These are phyloP conservation scores for Tolypeutes matacus DNA, from an alignment of 2,797 vertebrate species.

Conservation along the genomic window DNA sequence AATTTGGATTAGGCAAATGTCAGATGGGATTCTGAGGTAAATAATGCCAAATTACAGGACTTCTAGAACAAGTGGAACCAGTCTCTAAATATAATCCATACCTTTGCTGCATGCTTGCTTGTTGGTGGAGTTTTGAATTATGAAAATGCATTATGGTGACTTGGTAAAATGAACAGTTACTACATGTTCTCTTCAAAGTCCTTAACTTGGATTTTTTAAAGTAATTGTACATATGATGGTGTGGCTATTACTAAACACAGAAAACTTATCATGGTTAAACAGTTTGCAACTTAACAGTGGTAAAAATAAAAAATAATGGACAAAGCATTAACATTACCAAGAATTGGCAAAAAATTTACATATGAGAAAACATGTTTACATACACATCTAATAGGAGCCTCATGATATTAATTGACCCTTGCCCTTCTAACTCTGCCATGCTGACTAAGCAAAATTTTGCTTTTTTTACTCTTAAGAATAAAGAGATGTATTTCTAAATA, in stretches of 20 bases:
- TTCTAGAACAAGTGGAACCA: slow-evolving; percentile 23
- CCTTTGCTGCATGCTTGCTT: background rate
- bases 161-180: slow-evolving; percentile 42
- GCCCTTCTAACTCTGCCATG: background rate
- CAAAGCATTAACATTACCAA: slow-evolving; percentile 27
- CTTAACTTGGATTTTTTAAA: slow-evolving; percentile 59
- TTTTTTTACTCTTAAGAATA: slow-evolving; percentile 26
- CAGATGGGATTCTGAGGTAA: slow-evolving; percentile 32
- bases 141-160: background rate
- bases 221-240: slow-evolving; percentile 20
- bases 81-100: background rate
- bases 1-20: slow-evolving; percentile 44
- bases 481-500: background rate
- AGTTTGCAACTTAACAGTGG: slow-evolving; percentile 26
- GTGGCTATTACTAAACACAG: slow-evolving; percentile 33
- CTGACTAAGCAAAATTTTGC: background rate
- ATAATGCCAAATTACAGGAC: background rate
- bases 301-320: slow-evolving; percentile 15
- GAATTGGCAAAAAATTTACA: slow-evolving; percentile 49
- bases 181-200: slow-evolving; percentile 20
- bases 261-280: slow-evolving; percentile 27
- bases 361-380: slow-evolving; percentile 48
- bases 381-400: background rate
- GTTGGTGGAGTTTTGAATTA: background rate
- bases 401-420: background rate